Conservation (phyloP, 2,113 vertebrate genomes). For the Phrynocephalus versicolor region DNA sequence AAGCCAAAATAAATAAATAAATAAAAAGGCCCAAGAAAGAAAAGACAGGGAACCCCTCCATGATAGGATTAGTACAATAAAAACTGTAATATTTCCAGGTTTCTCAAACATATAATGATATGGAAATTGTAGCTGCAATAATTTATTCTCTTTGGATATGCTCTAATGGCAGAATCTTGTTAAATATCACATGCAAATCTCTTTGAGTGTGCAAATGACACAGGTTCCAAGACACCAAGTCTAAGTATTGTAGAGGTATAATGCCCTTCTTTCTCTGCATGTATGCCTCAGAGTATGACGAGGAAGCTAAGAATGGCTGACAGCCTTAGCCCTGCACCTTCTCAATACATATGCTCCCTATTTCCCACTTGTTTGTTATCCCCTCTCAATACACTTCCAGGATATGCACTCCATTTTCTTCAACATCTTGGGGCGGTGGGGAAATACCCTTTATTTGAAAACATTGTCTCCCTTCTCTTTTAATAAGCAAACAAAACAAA, state of each 20-base stretch:
- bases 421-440: not conserved
- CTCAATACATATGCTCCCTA: not conserved
- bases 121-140: constrained; percentile 7
- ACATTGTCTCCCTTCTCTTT: too few species aligned
- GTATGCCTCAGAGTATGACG: not conserved
- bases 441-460: not conserved
- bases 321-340: not conserved
- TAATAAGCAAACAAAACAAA: not conserved
- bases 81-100: constrained; percentile 1
- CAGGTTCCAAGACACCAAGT: not conserved
- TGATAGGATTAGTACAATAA: constrained; percentile 33
- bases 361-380: not conserved
- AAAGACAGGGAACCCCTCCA: not conserved
- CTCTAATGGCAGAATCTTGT: not conserved
- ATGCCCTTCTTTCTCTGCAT: not conserved
- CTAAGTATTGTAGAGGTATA: not conserved
- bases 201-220: not conserved
- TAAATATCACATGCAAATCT: constrained; percentile 30
- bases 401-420: not conserved
- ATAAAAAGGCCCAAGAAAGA: not conserved
- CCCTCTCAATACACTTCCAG: not conserved
- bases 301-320: not conserved
- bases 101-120: constrained; percentile 48
- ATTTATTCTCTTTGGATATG: not conserved
- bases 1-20: constrained; percentile 51